Percentiles rank a stretch among this genome's conserved stretches.
Evolutionary conservation across 2,888 invertebrate species (phyloP).

Genomic region (Lasioglossum pauxillum): DNA sequence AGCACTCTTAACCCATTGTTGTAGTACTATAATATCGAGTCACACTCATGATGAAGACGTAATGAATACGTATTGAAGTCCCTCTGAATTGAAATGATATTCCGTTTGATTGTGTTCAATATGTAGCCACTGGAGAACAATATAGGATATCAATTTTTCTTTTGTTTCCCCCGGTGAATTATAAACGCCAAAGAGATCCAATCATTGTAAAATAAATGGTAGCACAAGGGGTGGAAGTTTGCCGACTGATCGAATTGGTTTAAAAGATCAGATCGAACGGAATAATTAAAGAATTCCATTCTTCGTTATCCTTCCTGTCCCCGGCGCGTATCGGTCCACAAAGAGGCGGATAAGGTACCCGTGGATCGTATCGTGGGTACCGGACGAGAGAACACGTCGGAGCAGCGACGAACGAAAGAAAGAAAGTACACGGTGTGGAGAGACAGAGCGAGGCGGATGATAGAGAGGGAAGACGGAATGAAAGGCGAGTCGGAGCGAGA

Average conservation of each 20-base stretch:
- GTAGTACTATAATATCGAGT: too few species aligned
- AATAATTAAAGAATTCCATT: slow-evolving; percentile 56
- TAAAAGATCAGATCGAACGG: not conserved
- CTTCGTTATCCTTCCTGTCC: slow-evolving; percentile 56
- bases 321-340: slow-evolving; percentile 47
- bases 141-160: too few species aligned
- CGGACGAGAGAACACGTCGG: slow-evolving; percentile 35
- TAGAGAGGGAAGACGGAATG: slow-evolving; percentile 23
- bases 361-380: slow-evolving; percentile 60
- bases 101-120: too few species aligned
- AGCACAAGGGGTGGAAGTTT: not conserved
- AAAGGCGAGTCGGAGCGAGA: slow-evolving; percentile 2
- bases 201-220: too few species aligned
- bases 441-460: slow-evolving; percentile 18
- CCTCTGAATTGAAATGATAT: too few species aligned
- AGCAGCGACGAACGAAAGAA: slow-evolving; percentile 1
- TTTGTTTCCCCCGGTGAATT: too few species aligned
- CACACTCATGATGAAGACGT: too few species aligned
- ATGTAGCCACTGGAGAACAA: too few species aligned
- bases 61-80: too few species aligned
- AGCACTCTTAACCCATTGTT: too few species aligned
- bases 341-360: slow-evolving; percentile 43
- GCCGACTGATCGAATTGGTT: not conserved
- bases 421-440: slow-evolving; percentile 2
- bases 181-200: too few species aligned